phyloP scores from a whole-genome alignment of 2,113 vertebrate genomes.

The Ursus arctos region DNA sequence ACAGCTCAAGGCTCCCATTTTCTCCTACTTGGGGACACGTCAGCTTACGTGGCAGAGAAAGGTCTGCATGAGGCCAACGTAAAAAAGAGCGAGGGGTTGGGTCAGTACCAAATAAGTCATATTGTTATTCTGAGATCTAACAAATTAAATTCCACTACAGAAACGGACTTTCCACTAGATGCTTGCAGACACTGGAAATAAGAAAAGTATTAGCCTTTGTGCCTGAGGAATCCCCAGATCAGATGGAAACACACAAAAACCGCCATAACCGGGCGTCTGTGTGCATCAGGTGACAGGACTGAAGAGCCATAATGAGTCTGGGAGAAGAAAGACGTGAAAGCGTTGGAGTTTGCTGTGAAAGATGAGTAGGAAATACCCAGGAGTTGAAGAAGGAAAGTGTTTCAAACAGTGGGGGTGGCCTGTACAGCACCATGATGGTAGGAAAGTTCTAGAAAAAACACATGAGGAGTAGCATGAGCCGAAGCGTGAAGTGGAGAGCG shows the following conservation, averaged over 20 bases:
- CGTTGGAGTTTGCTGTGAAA: not conserved
- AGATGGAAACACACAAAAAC: too few relatives aligned
- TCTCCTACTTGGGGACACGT: not conserved
- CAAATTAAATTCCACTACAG: not conserved
- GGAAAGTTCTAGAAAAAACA: not conserved
- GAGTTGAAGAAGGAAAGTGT: accelerated
- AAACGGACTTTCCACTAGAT: not conserved
- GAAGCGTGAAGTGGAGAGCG: accelerated
- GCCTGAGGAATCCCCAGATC: not conserved
- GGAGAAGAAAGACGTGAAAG: too few relatives aligned
- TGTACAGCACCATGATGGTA: accelerated
- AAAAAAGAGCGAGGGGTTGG: accelerated
- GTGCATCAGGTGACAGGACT: accelerated
- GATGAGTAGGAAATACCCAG: too few relatives aligned
- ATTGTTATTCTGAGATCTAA: not conserved
- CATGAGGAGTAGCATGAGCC: accelerated
- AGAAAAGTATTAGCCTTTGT: not conserved
- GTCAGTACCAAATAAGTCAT: too few relatives aligned
- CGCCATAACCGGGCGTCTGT: accelerated
- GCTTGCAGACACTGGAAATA: not conserved
- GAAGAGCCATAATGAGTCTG: accelerated
- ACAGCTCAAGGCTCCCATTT: not conserved
- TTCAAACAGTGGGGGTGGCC: too few relatives aligned
- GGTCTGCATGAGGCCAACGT: not conserved
- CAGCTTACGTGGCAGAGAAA: not conserved